phyloP scores from a whole-genome alignment of 2,113 vertebrate genomes.

The Athene cunicularia region DNA sequence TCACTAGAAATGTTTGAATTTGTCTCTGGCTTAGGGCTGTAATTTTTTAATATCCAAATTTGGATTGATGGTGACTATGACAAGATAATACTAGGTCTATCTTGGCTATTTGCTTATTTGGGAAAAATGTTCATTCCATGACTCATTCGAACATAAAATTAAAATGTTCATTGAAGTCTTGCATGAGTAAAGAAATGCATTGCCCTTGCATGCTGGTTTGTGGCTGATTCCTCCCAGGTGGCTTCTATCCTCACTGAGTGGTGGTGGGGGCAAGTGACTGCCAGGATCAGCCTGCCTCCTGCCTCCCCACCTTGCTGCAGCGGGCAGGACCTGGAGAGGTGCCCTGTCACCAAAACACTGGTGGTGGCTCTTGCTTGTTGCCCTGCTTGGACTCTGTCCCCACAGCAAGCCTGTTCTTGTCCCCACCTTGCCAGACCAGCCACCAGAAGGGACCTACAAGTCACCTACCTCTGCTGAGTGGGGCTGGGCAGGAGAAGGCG shows the following conservation, averaged over 20 bases:
- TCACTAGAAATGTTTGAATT: not conserved
- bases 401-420: not conserved
- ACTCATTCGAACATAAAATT: not conserved
- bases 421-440: not conserved
- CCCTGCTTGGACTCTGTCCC: not conserved
- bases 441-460: accelerated
- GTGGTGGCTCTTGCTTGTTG: not conserved
- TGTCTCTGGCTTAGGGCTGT: not conserved
- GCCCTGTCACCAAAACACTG: not conserved
- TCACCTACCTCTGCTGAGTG: not conserved
- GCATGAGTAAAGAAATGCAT: not conserved
- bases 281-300: not conserved
- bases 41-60: not conserved
- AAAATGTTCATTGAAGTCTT: not conserved
- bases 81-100: not conserved
- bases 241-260: not conserved
- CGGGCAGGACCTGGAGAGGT: not conserved
- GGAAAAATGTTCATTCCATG: not conserved
- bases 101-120: not conserved
- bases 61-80: not conserved
- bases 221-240: not conserved
- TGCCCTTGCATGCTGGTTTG: not conserved
- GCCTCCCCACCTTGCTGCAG: not conserved
- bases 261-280: not conserved
- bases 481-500: not conserved